Evolutionary conservation across 2,797 vertebrate species (phyloP).

Genomic region (Phoebastria nigripes): DNA sequence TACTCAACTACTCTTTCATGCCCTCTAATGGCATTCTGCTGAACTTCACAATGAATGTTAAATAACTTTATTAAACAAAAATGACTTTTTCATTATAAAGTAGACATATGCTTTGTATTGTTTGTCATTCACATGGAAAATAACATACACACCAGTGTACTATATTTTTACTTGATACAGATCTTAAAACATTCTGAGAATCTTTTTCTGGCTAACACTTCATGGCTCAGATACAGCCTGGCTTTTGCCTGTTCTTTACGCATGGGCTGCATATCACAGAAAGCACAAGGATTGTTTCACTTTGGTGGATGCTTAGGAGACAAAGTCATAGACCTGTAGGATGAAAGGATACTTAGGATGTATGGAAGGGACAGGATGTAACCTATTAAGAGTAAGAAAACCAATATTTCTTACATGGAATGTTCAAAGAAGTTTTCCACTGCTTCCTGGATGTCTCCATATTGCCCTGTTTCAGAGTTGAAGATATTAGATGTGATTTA

Average conservation of each 20-base stretch:
- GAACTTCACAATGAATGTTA: conserved; percentile 63
- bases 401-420: neutral
- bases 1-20: conserved; percentile 79
- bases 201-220: neutral
- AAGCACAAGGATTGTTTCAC: neutral
- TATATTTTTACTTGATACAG: neutral
- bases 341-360: neutral
- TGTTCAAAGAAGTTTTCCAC: neutral
- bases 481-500: neutral
- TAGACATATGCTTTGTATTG: neutral
- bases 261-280: neutral
- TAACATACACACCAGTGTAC: neutral
- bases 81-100: neutral
- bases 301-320: neutral
- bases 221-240: neutral
- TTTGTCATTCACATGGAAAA: neutral
- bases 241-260: neutral
- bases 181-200: neutral
- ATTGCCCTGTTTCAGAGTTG: neutral
- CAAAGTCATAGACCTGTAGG: neutral
- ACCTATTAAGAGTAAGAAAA: neutral
- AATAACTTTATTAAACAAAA: neutral
- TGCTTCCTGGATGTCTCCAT: neutral
- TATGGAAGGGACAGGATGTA: neutral
- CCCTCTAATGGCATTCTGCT: conserved; percentile 82